These are phyloP conservation scores for Herpetotheres cachinnans DNA, from an alignment of 2,113 vertebrate species.

Conservation along the genomic window DNA sequence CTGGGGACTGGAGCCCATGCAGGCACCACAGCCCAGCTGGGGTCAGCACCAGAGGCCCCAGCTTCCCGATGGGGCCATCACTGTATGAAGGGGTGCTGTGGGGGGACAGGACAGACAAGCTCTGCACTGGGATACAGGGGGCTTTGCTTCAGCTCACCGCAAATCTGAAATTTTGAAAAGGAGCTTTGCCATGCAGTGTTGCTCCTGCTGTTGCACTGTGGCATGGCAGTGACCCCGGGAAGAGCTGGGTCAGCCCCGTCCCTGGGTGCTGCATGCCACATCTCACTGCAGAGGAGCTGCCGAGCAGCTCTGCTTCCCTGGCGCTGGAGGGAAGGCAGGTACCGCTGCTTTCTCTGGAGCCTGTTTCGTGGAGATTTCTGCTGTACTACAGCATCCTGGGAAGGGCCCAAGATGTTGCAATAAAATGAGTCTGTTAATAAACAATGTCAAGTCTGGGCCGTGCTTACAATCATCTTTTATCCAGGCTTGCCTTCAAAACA, in stretches of 20 bases:
- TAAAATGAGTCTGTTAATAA: not conserved
- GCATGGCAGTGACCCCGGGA: rapidly evolving
- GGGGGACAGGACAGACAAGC: not conserved
- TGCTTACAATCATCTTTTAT: not conserved
- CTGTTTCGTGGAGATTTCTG: not conserved
- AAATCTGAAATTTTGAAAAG: not conserved
- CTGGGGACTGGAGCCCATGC: not conserved
- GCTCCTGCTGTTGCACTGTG: not conserved
- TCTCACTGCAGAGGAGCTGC: not conserved
- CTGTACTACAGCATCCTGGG: not conserved
- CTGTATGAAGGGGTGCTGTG: rapidly evolving
- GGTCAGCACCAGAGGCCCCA: not conserved
- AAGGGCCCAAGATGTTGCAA: not conserved
- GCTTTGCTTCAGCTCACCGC: not conserved
- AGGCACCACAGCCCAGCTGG: not conserved
- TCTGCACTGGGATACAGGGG: not conserved
- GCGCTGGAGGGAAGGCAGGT: not conserved
- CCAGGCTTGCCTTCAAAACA: not conserved
- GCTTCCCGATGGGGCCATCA: rapidly evolving
- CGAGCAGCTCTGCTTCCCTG: not conserved
- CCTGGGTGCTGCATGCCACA: not conserved
- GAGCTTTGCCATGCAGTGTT: not conserved
- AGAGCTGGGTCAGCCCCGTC: not conserved
- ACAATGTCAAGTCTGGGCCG: not conserved
- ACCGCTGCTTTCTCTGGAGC: rapidly evolving